A percentile compares a stretch with the other conserved stretches of the same genome.
Evolutionary conservation across 2,797 vertebrate genomes (phyloP).

Genomic region (Gastrophryne carolinensis): DNA sequence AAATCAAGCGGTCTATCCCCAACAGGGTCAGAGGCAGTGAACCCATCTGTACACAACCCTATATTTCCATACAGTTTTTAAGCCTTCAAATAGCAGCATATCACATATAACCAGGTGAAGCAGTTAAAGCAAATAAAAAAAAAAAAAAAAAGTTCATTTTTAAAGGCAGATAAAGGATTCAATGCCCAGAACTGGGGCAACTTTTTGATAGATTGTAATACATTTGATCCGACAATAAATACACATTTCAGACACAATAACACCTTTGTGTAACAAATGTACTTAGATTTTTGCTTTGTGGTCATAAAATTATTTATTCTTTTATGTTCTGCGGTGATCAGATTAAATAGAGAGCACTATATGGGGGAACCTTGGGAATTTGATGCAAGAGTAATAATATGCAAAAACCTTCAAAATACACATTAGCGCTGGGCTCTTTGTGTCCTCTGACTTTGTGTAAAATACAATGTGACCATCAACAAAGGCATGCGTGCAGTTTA

Average conservation of each 20-base stretch:
- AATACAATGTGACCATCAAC: constrained; percentile 2
- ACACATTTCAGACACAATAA: background rate
- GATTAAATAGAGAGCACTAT: background rate
- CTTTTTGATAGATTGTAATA: too few species aligned
- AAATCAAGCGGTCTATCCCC: too few species aligned
- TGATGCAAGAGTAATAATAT: constrained; percentile 2
- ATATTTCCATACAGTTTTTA: too few species aligned
- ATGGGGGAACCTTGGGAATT: background rate
- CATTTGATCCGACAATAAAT: background rate
- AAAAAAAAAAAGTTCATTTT: too few species aligned
- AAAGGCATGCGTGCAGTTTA: background rate
- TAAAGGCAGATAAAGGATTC: background rate
- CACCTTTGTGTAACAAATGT: background rate
- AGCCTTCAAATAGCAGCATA: too few species aligned
- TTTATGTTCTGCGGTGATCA: background rate
- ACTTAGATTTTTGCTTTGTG: background rate
- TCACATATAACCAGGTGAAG: too few species aligned
- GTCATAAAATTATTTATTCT: background rate
- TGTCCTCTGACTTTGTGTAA: constrained; percentile 6
- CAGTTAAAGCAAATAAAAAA: too few species aligned
- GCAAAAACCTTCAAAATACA: constrained; percentile 26
- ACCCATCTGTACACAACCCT: too few species aligned
- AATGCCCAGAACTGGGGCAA: background rate
- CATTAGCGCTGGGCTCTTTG: constrained; percentile 11
- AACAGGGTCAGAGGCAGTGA: too few species aligned